Base-by-base conservation (phyloP, 2,888 invertebrate species). In the Lasioglossum morio region DNA sequence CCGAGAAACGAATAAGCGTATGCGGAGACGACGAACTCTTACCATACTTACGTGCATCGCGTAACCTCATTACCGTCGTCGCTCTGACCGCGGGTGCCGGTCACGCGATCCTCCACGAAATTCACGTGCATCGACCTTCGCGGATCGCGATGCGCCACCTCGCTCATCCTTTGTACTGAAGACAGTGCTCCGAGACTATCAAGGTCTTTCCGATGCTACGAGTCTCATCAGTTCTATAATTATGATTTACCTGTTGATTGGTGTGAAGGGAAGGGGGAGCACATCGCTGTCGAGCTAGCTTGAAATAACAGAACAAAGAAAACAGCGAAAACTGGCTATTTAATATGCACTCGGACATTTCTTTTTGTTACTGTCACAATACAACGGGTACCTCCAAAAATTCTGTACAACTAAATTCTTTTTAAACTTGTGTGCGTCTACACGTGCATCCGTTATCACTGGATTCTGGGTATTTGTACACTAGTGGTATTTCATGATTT, bases 1-100 rank as follows among this genome's bases (percentile, higher is more conserved):
- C 84, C 81, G 75, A 90, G 90, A 86, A 91, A 89, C 86, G 88
- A 90, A 90, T 89, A 88, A 89, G 89, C 87, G 85, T 87, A 87
- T 63, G 81, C 79, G 77, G 48, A 57, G 82, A 88, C 90, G 83
- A 84, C 88, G 85, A 75, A 70, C 81, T 89, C 88, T 92, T 90
- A 88, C 90, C 84, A 87, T 88, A 89, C 78, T 74, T 81, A 80
- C 81, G 88, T 82, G 86, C 87, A 87, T 91, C 87, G 85, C 88
- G 79, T 91, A 92, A 92, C 85, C 88, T 89, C 88, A 81, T 92
- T 92, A 88, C 78, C 85, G 57, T 40, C 37, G 60, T 72, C 27
- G 53, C 57, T 48, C 46, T 34, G 70, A 27, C 63, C 57, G 72
- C 72, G 48, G 57, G n/a, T 34, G 16, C n/a, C 77, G 57, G 78